Evolutionary conservation across 2,113 vertebrate genomes (phyloP).

Genomic region (Calyptommatus sinebrachiatus): DNA sequence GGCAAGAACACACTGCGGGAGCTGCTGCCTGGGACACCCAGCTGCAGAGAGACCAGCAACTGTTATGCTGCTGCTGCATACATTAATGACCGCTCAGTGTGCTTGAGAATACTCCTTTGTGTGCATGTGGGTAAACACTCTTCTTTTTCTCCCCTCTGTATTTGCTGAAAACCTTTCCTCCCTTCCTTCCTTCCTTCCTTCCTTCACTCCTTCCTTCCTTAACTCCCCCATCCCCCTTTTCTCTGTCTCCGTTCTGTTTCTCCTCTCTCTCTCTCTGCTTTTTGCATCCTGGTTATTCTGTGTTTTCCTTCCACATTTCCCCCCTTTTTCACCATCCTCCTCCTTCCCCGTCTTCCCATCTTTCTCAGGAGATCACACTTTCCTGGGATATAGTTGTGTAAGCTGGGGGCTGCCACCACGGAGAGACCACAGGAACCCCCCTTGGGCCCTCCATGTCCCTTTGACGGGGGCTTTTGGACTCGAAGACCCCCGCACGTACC

Average conservation of each 20-base stretch:
- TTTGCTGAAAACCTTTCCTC: neutral
- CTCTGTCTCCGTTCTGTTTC: neutral
- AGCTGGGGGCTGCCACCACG: slow-evolving; percentile 68
- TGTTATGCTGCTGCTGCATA: slow-evolving; percentile 30
- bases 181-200: slow-evolving; percentile 15
- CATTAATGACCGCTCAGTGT: slow-evolving; percentile 19
- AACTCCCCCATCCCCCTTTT: slow-evolving; percentile 2
- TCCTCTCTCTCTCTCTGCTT: slow-evolving; percentile 7
- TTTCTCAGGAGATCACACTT: slow-evolving; percentile 35
- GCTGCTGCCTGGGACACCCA: slow-evolving; percentile 16
- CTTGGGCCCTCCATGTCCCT: slow-evolving; percentile 61
- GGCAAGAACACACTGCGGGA: slow-evolving; percentile 14
- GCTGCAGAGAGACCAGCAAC: slow-evolving; percentile 38
- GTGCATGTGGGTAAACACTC: slow-evolving; percentile 32
- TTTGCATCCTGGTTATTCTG: neutral
- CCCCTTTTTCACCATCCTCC: no score
- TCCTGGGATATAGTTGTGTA: slow-evolving; percentile 46
- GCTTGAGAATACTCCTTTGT: slow-evolving; percentile 17
- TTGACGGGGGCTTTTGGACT: slow-evolving; percentile 76
- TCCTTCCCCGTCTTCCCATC: slow-evolving; percentile 14
- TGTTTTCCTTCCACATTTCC: neutral
- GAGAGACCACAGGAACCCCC: slow-evolving; percentile 75
- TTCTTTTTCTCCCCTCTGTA: slow-evolving; percentile 42
- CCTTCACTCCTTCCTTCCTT: slow-evolving; percentile 32
- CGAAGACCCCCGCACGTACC: slow-evolving; percentile 62